Conservation (phyloP, 2,888 invertebrate genomes). For the Ormyrus nitidulus region DNA sequence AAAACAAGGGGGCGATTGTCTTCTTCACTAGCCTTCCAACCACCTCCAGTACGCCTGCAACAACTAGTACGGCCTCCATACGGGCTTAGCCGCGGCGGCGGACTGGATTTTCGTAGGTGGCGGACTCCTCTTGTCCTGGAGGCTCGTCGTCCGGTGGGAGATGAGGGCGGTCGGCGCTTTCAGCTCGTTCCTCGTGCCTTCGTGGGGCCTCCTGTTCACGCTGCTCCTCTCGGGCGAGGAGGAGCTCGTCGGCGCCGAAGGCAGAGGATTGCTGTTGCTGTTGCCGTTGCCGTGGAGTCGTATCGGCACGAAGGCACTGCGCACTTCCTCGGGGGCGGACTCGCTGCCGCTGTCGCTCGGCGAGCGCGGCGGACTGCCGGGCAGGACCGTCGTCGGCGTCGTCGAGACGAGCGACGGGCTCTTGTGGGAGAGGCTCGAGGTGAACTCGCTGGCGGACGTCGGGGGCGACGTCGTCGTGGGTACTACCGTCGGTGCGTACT, state of each 20-base stretch:
- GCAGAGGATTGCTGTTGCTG: not conserved
- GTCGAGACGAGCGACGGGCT: slow-evolving; percentile 28
- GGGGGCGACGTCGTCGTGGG: not conserved
- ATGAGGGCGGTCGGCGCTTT: slow-evolving; percentile 69
- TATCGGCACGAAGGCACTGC: slow-evolving; percentile 73
- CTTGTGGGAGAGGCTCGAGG: slow-evolving; percentile 14
- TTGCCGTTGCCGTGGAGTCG: slow-evolving; percentile 61
- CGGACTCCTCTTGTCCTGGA: slow-evolving; percentile 62
- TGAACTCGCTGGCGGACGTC: not conserved
- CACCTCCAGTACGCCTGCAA: not conserved
- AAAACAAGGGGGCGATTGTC: not conserved
- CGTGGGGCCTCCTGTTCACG: slow-evolving; percentile 43
- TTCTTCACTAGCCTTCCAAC: slow-evolving; percentile 45
- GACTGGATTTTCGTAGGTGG: slow-evolving; percentile 69
- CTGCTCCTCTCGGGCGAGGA: slow-evolving; percentile 20
- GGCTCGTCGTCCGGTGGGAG: slow-evolving; percentile 61
- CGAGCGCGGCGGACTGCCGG: slow-evolving; percentile 68
- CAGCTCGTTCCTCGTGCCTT: slow-evolving; percentile 66
- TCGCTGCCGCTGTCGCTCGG: slow-evolving; percentile 72
- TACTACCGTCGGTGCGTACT: slow-evolving; percentile 24
- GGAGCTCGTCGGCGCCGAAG: not conserved
- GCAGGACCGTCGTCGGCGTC: slow-evolving; percentile 50
- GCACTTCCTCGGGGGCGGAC: slow-evolving; percentile 68
- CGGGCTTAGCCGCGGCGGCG: slow-evolving; percentile 66
- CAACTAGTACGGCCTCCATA: slow-evolving; percentile 72